Evolutionary conservation across 1,140 invertebrate genomes (phyloP), one percentile per base, ranked within the genome.

Genomic region (Arion vulgaris): DNA sequence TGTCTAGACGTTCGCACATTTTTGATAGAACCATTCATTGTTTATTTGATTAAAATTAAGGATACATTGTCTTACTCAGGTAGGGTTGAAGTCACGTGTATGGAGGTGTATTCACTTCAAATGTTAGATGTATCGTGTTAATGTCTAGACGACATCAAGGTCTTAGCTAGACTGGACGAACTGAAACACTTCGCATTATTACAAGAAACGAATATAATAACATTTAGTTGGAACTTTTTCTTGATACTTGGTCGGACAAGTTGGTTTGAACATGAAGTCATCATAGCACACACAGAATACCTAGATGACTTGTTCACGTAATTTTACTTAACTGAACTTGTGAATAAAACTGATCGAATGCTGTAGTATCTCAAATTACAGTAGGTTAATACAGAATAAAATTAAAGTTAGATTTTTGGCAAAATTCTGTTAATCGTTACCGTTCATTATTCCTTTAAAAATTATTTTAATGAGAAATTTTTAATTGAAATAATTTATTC

Each of bases 341-440:
- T 5, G 15, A 45, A 45, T 45, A 45, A 45, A 15, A 15, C n/a
- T n/a, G 41, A 45, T 45, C 41, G 41, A 5, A 4, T 57, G 53
- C 45, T 49, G 45, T 9, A 19, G 19, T 57, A 15, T n/a, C 26
- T 23, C 4, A 23, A 66, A 66, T 66, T 2, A 66, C 28, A 66
- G 62, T 66, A 66, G 62, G 11, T 32, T 32, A 9, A 66, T 1
- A 32, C n/a, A 32, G n/a, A 23, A 66, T 32, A 32, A 19, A 19
- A 32, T 66, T 11, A 23, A n/a, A 66, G 9, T 66, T 66, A n/a
- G n/a, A 66, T 66, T 66, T 62, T 62, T n/a, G n/a, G n/a, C 17
- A 32, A 34, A n/a, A 66, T 66, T 66, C 62, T n/a, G 62, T 66
- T 66, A 66, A 66, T 66, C 62, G 62, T 66, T 66, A 66, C n/a